A percentile compares a stretch with the other conserved stretches of the same genome.
Conservation (phyloP, 2,888 invertebrate genomes). For the Agonopterix alstromeriana region DNA sequence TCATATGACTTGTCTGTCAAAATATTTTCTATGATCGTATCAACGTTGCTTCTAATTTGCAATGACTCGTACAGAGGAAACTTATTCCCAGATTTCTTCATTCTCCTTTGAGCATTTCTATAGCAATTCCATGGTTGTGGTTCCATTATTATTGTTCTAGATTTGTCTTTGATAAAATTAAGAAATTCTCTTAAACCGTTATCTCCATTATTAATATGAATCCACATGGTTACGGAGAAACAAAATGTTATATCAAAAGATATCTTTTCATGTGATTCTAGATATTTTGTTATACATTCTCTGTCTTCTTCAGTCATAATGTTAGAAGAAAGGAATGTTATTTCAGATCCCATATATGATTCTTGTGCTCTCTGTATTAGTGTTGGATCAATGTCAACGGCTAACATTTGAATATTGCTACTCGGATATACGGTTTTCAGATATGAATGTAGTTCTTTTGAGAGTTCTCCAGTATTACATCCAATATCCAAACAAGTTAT, state of each 20-base stretch:
- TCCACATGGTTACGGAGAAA: conserved; percentile 94
- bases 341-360: conserved; percentile 49
- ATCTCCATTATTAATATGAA: conserved; percentile 91
- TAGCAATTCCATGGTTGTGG: conserved; percentile 94
- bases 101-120: conserved; percentile 82
- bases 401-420: conserved; percentile 71
- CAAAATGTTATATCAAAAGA: conserved; percentile 84
- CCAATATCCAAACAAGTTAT: conserved; percentile 82
- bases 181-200: conserved; percentile 81
- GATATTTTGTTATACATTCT: conserved; percentile 55
- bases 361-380: conserved; percentile 82
- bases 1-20: conserved; percentile 59
- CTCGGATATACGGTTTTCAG: conserved; percentile 54
- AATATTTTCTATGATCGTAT: conserved; percentile 76
- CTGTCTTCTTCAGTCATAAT: conserved; percentile 68
- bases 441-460: conserved; percentile 74
- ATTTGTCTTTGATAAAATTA: conserved; percentile 63
- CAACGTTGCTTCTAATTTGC: conserved; percentile 78
- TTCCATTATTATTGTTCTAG: conserved; percentile 82
- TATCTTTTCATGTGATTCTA: conserved; percentile 46
- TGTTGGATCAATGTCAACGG: conserved; percentile 84
- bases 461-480: conserved; percentile 89
- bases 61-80: conserved; percentile 79
- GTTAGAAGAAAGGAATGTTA: conserved; percentile 78
- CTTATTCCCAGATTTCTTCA: conserved; percentile 78